Evolutionary conservation across 2,113 vertebrate genomes (phyloP), one percentile per base, ranked within the genome.

Genomic region (Lipophrys pholis): DNA sequence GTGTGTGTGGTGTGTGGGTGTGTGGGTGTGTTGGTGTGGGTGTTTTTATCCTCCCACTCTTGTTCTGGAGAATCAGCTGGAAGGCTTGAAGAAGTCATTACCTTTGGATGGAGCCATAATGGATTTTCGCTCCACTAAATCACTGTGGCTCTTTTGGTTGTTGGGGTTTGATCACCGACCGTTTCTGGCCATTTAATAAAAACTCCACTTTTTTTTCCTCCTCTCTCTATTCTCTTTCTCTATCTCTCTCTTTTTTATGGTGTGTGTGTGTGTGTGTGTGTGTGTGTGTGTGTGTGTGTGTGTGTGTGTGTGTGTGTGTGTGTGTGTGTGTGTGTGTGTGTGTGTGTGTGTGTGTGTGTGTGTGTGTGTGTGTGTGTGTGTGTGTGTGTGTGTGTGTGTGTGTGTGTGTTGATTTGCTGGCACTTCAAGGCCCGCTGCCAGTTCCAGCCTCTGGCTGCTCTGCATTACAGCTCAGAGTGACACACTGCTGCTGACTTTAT

Each of bases 81-180:
- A 89, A 85, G 86, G 89, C 82, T 73, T 87, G 80, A 80, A 88
- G 83, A 92, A 93, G 88, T 91, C 90, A 93, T 93, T 93, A 92
- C 88, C 87, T 89, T 80, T 84, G 75, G 87, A 89, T 89, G 86
- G 88, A 86, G 85, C 85, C 77, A 76, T 88, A 92, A 92, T 93
- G 89, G 90, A 84, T 93, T 94, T 90, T 90, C 83, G 69, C 85
- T 87, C 66, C 80, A 70, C 81, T 91, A 92, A 89, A 92, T 91
- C 85, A 87, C 91, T 81, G 78, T 75, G 84, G 75, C 84, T 87
- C 88, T 92, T 92, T 87, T 91, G 84, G 85, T 80, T 77, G 73
- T 82, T 88, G 85, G 84, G 83, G 86, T 92, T 93, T 92, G 90
- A 93, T 90, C 89, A 89, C 87, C 62, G 76, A 74, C 82, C 88